Conservation (phyloP, 37 sponge, comb jelly and placozoan species). For the Axinella damicornis region DNA sequence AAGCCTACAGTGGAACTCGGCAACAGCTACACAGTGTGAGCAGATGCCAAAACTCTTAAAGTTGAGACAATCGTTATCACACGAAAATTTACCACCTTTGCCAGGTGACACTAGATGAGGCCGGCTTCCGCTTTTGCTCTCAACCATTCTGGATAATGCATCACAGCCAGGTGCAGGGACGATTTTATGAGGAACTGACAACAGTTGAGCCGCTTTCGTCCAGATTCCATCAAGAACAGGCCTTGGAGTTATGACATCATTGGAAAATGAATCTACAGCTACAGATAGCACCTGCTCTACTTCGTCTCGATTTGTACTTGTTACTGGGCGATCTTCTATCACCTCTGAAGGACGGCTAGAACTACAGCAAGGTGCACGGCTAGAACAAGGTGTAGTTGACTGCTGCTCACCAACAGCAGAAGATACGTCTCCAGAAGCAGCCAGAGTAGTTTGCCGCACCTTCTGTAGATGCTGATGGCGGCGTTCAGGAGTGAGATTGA, state of each 20-base stretch:
- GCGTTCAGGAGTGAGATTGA: neutral
- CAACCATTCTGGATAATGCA: conserved; percentile 7
- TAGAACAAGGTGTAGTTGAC: neutral
- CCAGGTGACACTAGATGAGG: conserved; percentile 43
- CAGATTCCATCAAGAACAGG: conserved; percentile 41
- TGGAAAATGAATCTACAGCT: neutral
- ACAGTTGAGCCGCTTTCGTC: conserved; percentile 30
- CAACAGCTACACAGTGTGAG: conserved; percentile 15
- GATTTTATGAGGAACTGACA: neutral
- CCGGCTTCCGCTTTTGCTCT: conserved; percentile 13
- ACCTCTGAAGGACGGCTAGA: too few relatives aligned
- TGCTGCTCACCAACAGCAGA: neutral
- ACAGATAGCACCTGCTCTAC: conserved; percentile 15
- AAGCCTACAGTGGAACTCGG: neutral
- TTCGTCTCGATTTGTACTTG: neutral
- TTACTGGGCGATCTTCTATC: too few relatives aligned
- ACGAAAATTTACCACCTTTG: conserved; percentile 28
- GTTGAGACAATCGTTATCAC: conserved; percentile 23
- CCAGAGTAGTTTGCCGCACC: neutral
- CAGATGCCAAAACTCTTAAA: conserved; percentile 18
- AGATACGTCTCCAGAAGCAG: neutral
- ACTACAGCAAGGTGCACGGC: too few relatives aligned
- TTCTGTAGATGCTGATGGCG: neutral
- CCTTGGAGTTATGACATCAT: neutral
- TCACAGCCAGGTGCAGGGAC: conserved; percentile 26